Evolutionary conservation across 2,888 invertebrate genomes (phyloP).

Genomic region (Euproctis similis): DNA sequence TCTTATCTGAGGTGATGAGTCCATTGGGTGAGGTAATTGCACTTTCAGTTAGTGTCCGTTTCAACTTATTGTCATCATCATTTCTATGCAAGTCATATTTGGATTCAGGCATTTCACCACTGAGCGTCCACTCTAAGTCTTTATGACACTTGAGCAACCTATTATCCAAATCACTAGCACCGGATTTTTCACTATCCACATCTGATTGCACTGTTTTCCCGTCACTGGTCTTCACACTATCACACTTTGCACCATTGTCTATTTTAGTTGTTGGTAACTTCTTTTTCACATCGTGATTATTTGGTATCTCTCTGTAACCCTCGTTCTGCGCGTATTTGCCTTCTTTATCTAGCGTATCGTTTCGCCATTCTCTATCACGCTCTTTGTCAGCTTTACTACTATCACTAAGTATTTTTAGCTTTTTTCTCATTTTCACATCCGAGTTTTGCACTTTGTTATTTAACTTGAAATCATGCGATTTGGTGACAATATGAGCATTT

Average conservation of each 20-base stretch:
- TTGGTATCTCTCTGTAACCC: slow-evolving; percentile 65
- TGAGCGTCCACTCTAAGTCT: slow-evolving; percentile 58
- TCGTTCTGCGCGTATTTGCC: slow-evolving; percentile 71
- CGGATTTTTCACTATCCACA: slow-evolving; percentile 43
- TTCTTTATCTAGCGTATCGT: slow-evolving; percentile 73
- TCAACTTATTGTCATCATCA: slow-evolving; percentile 38
- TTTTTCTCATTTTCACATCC: slow-evolving; percentile 61
- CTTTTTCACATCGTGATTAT: slow-evolving; percentile 63
- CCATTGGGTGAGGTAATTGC: slow-evolving; percentile 75
- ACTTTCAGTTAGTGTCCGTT: slow-evolving; percentile 66
- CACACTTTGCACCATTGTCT: slow-evolving; percentile 59
- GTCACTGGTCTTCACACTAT: slow-evolving; percentile 50
- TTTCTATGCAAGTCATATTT: slow-evolving; percentile 16
- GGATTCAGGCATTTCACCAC: slow-evolving; percentile 36
- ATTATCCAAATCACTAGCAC: slow-evolving; percentile 61
- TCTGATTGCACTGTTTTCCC: slow-evolving; percentile 55
- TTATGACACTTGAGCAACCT: slow-evolving; percentile 55
- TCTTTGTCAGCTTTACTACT: slow-evolving; percentile 47
- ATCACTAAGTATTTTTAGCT: slow-evolving; percentile 52
- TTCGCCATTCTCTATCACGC: slow-evolving; percentile 75
- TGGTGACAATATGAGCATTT: slow-evolving; percentile 69
- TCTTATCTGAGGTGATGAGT: slow-evolving; percentile 77
- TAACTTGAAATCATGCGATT: slow-evolving; percentile 58
- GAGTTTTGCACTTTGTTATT: slow-evolving; percentile 54
- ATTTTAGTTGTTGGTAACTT: slow-evolving; percentile 61